Evolutionary conservation across 2,888 invertebrate genomes (phyloP), one percentile per base, ranked within the genome.

Genomic region (Melieria omissa): DNA sequence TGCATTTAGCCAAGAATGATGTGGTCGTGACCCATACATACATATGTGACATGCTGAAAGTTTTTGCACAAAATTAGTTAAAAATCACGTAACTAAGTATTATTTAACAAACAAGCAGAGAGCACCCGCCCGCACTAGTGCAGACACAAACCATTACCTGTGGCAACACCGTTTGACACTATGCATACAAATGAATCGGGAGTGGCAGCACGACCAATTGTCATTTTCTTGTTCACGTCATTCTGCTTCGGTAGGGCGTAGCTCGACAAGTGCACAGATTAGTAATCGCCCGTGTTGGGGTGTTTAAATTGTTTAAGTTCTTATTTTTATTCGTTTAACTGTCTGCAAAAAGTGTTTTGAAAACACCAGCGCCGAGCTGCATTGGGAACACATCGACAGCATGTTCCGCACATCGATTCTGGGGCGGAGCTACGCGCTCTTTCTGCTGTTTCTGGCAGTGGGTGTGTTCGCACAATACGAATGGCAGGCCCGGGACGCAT

Each of bases 401-500:
- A 84, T 83, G 82, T 78, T 81, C 75, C 80, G 80, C 57, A 77
- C 80, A 4, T 80, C 84, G 57, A 85, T 85, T 78, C 79, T 86
- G 68, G 84, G 85, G 76, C 83, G 84, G 73, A 86, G 86, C 77
- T 86, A 84, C 78, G 75, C 86, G 75, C 78, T 85, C 71, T 86
- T 86, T 73, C 65, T 83, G 73, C 77, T 84, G 70, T 78, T 82
- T 66, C 83, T 84, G 65, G 82, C 79, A 66, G 85, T 88, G 90
- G 92, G 92, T 89, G 92, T 93, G 89, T 90, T 91, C 88, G 93
- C 92, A 42, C 96, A 96, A 85, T 96, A 93, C 83, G 95, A 96
- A 83, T 98, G 98, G 97, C 96, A 97, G 88, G 88, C 92, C 29
- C 91, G 93, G 73, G 98, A 99, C 88, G 88, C 92, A 65, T 97